Percentiles rank a stretch among this genome's conserved stretches.
Conservation (phyloP, 2,797 vertebrate genomes). For the Eremophila alpestris region DNA sequence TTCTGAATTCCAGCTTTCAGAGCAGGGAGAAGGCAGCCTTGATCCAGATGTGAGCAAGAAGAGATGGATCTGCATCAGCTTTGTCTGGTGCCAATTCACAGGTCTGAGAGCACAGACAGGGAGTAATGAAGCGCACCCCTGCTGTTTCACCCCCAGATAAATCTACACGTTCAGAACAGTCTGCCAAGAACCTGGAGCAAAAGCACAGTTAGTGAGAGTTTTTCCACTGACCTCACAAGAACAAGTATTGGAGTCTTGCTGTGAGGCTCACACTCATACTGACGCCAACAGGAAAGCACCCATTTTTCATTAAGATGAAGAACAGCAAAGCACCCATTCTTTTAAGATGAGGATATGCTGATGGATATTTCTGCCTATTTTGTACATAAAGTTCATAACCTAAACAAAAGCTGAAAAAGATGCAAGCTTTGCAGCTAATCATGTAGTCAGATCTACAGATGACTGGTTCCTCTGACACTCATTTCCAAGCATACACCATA, state of each 20-base stretch:
- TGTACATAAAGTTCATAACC: not conserved
- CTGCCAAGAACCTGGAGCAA: slow-evolving; percentile 4
- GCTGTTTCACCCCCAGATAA: not conserved
- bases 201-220: not conserved
- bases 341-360: not conserved
- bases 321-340: not conserved
- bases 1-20: not conserved
- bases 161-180: not conserved
- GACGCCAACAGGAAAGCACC: not conserved
- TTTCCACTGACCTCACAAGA: slow-evolving; percentile 24
- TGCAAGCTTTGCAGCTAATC: not conserved
- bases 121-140: not conserved
- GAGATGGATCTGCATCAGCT: not conserved
- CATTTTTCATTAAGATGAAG: not conserved
- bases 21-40: not conserved
- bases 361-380: slow-evolving; percentile 8
- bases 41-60: not conserved
- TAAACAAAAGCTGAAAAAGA: not conserved
- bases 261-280: not conserved
- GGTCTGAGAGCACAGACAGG: not conserved
- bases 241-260: not conserved
- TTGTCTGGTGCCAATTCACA: not conserved
- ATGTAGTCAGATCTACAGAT: not conserved
- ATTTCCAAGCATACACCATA: not conserved
- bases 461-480: not conserved